Percentiles rank a stretch among this genome's conserved stretches.
Conservation (phyloP, 2,888 invertebrate species). For the Ennomos fuscantarius region DNA sequence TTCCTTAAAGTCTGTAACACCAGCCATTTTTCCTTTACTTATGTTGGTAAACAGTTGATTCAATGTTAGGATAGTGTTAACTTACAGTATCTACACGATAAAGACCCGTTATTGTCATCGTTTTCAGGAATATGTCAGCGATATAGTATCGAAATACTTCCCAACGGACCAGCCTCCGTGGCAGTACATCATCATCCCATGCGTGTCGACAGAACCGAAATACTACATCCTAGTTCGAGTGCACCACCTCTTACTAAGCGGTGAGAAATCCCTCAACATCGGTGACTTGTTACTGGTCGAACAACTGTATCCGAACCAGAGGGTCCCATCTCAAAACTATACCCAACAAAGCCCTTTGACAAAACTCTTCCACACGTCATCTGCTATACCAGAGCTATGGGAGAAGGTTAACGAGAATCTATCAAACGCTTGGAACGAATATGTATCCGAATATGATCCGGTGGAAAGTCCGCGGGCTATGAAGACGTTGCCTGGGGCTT, state of each 20-base stretch:
- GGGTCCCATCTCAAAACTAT: conserved; percentile 59
- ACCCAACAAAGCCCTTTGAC: conserved; percentile 75
- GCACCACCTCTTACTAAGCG: conserved; percentile 91
- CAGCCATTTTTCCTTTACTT: too few relatives aligned
- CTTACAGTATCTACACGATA: too few relatives aligned
- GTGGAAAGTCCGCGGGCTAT: conserved; percentile 88
- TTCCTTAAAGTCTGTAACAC: too few relatives aligned
- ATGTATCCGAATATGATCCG: conserved; percentile 91
- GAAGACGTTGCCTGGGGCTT: conserved; percentile 85
- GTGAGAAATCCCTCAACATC: conserved; percentile 88
- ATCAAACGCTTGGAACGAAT: conserved; percentile 92
- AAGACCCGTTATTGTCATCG: too few relatives aligned
- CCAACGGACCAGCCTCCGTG: conserved; percentile 90
- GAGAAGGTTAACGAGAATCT: conserved; percentile 88
- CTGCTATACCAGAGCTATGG: conserved; percentile 87
- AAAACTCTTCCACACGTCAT: conserved; percentile 85
- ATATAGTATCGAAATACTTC: conserved; percentile 91
- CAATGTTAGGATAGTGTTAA: too few relatives aligned
- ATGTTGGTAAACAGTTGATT: too few relatives aligned
- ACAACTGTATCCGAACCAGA: conserved; percentile 67
- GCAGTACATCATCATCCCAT: conserved; percentile 91
- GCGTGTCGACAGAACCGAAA: conserved; percentile 77
- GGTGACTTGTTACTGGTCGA: conserved; percentile 90
- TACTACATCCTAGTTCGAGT: conserved; percentile 90
- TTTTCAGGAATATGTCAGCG: conserved; percentile 90